Base-by-base conservation (phyloP, 2,888 invertebrate genomes). In the Hypolimnas misippus region DNA sequence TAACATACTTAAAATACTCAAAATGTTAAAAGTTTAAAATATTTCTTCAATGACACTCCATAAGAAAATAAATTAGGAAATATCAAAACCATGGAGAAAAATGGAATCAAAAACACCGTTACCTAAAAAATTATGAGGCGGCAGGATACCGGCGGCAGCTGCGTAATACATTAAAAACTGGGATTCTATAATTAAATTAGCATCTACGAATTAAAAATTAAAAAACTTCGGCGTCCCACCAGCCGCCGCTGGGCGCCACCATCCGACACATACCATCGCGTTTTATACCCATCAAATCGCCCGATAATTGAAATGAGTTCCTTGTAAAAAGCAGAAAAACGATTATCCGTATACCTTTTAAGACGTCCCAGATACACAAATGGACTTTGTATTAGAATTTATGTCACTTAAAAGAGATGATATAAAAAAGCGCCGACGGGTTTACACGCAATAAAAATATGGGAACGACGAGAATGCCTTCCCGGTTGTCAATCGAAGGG, bases 381-480 rank as follows among this genome's bases (percentile, higher is more conserved):
- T 92, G 92, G 92, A 91, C 84, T 87, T 87, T 89, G 92, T 90
- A 92, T 92, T 91, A 91, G 91, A 90, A 92, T 91, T 92, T 91
- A 91, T 92, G 91, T 91, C 91, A 89, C 90, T 91, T 90, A 88
- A 83, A 86, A 84, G 86, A 87, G 82, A 87, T 91, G 89, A 87
- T 87, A 89, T 88, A 89, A 89, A 90, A 89, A 89, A 82, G 86
- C 84, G 88, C 89, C 89, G 91, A 89, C 87, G 84, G 85, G 82
- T 88, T 91, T 91, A 90, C 90, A 92, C 87, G 90, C 90, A 82
- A 92, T 91, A 92, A 92, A 91, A 92, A 92, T 91, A 92, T 91
- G 85, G 88, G 86, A 86, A 88, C 83, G 86, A 82, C 83, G 79
- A 80, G 86, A 86, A 87, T 82, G 84, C 79, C 87, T 90, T 87